Base-by-base conservation (phyloP, 2,113 vertebrate genomes). In the Neotragus pygmaeus region DNA sequence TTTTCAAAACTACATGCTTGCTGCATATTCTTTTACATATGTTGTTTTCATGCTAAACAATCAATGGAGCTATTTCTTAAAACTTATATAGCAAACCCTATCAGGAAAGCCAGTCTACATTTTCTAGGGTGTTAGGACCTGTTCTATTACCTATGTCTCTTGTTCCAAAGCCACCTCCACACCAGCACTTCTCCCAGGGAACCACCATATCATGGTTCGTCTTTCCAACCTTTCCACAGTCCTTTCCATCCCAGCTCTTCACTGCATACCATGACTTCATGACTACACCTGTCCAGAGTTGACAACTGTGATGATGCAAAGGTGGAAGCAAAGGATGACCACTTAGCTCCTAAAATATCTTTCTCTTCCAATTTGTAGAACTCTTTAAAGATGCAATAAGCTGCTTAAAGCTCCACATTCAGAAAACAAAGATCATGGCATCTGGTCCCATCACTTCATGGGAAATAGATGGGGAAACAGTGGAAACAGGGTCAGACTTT, bases 21-120 rank as follows among this genome's bases (percentile, higher is more conserved):
- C 1, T 36, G 91, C 87, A n/a, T 77, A 84, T 60, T 39, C 39
- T 16, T 0, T 0, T 58, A 43, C 45, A 15, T 0, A 11, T 60
- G 10, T 25, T 19, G 17, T 82, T 93, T 93, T 55, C 21, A 88
- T 28, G 14, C 23, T 96, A 51, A 90, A 95, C 93, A 91, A 58
- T 85, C 27, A 47, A 62, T 21, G 30, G 47, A 95, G 55, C 58
- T 97, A 28, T 75, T 1, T 49, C 78, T 89, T 62, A 80, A 92
- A 95, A 14, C 85, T 97, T 94, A 55, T 53, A 62, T 30, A 14
- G 19, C 43, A 55, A 91, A 92, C 0, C 0, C 30, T 66, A 33
- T 47, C 43, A 93, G 25, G 49, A 77, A 53, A 60, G 47, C 19
- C 19, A n/a, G 8, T 93, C 91, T 23, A 30, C 91, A 21, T 45